Conservation (phyloP, 1,140 invertebrate genomes). For the Drosophila lowei region DNA sequence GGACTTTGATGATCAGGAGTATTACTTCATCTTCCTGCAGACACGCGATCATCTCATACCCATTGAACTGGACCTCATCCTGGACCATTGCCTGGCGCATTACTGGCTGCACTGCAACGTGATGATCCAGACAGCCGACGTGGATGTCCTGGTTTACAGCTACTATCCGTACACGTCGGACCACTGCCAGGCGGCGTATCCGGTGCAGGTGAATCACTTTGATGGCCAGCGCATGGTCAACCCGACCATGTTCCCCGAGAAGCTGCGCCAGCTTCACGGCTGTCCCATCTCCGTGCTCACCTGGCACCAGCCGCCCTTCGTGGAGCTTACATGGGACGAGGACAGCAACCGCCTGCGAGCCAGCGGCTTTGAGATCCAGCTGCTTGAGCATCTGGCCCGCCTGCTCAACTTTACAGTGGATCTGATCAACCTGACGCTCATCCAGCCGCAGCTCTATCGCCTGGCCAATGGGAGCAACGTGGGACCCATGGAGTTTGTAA, state of each 20-base stretch:
- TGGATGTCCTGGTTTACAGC: conserved; percentile 66
- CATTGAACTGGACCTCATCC: conserved; percentile 45
- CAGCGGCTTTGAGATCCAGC: conserved; percentile 60
- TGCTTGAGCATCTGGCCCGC: conserved; percentile 49
- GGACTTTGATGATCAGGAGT: conserved; percentile 59
- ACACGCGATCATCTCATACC: conserved; percentile 31
- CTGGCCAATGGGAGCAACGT: conserved; percentile 29
- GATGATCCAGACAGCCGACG: conserved; percentile 65
- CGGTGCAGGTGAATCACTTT: conserved; percentile 58
- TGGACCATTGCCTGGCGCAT: conserved; percentile 60
- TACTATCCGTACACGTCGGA: conserved; percentile 59
- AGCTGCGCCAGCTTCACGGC: conserved; percentile 58
- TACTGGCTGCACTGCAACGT: conserved; percentile 75
- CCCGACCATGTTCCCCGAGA: conserved; percentile 60
- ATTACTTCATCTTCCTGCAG: conserved; percentile 76
- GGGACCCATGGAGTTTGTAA: conserved; percentile 54
- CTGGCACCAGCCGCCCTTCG: conserved; percentile 67
- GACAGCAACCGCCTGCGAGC: neutral
- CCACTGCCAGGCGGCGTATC: conserved; percentile 39
- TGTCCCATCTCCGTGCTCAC: conserved; percentile 55
- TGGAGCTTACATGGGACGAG: conserved; percentile 27
- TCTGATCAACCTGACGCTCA: conserved; percentile 27
- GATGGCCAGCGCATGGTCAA: conserved; percentile 43
- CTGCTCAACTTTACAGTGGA: conserved; percentile 54
- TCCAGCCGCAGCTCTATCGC: conserved; percentile 23